Base-by-base conservation (phyloP, 30 jellyfish, hydroid and myxozoan species). In the Sanderia malayensis region DNA sequence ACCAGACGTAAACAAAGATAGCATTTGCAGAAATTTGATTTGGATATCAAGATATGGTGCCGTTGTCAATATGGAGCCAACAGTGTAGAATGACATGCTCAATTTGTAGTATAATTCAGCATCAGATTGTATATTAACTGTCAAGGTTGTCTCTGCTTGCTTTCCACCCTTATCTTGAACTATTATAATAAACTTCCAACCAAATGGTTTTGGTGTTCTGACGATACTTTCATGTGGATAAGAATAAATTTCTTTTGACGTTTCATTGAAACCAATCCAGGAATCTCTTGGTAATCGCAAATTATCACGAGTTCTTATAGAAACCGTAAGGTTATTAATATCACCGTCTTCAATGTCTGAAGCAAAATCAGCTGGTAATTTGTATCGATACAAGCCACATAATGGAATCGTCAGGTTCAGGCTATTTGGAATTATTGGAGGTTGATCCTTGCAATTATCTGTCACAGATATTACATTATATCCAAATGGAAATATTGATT, bases 391-490 rank as follows among this genome's bases (percentile, higher is more conserved):
- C n/a, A 75, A 30, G 2, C 98, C 98, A 67, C 96, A 76, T n/a
- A 85, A 31, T 21, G 87, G 80, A 24, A 84, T 46, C 6, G 81
- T 58, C 46, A 92, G 52, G 37, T 61, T 92, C 7, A 71, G 52
- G 55, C 34, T 60, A 6, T 68, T 49, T 21, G 70, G 88, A 34
- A 83, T 64, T n/a, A 37, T 71, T 24, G 98, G 98, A 0, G 98
- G 98, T 21, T 78, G 59, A 46, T 92, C 76, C 31, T 52, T 59
- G 77, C 98, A 92, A 24, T 93, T 88, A 65, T 74, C 95, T 23
- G 93, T 26, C 68, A 92, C 86, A 2, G 90, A 89, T 0, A 45
- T 22, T 3, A 84, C 60, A 1, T 58, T 19, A 21, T 76, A 45
- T n/a, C 63, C 26, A 0, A 33, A 20, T 28, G 83, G 77, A 49